A percentile compares a stretch with the other conserved stretches of the same genome.
Conservation (phyloP, 2,888 invertebrate species). For the Subacronicta megacephala region DNA sequence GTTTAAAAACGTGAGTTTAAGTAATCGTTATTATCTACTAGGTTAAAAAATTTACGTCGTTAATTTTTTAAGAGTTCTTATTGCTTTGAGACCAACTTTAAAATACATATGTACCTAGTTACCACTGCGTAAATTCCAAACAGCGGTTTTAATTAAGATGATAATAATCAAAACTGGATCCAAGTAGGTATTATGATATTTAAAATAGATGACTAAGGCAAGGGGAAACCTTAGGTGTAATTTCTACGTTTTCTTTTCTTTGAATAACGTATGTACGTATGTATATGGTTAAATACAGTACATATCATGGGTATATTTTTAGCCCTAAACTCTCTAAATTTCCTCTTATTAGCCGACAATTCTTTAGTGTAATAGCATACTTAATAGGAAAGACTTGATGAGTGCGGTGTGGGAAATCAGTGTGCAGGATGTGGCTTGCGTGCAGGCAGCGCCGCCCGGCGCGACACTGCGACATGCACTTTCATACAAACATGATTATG, state of each 20-base stretch:
- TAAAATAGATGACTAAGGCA: no score
- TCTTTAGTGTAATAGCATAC: conserved; percentile 56
- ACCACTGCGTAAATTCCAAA: no score
- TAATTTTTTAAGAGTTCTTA: no score
- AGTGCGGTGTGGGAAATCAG: conserved; percentile 59
- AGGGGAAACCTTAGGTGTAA: background rate
- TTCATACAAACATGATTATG: conserved; percentile 67
- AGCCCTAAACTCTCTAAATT: conserved; percentile 58
- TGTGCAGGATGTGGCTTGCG: conserved; percentile 62
- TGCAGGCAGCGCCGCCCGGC: conserved; percentile 33
- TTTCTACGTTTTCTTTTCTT: conserved; percentile 44
- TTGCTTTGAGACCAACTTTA: no score
- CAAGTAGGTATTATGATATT: no score
- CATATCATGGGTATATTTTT: conserved; percentile 24
- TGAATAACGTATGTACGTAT: conserved; percentile 20
- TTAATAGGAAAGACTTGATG: conserved; percentile 68
- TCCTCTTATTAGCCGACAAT: conserved; percentile 60
- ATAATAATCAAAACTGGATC: no score
- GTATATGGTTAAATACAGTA: no score
- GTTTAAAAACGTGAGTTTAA: no score
- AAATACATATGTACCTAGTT: no score
- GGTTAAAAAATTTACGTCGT: no score
- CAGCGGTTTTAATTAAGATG: no score
- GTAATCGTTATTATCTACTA: no score
- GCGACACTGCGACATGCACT: conserved; percentile 57